Evolutionary conservation across 1,140 invertebrate species (phyloP).

Genomic region (Papilio dardanus): DNA sequence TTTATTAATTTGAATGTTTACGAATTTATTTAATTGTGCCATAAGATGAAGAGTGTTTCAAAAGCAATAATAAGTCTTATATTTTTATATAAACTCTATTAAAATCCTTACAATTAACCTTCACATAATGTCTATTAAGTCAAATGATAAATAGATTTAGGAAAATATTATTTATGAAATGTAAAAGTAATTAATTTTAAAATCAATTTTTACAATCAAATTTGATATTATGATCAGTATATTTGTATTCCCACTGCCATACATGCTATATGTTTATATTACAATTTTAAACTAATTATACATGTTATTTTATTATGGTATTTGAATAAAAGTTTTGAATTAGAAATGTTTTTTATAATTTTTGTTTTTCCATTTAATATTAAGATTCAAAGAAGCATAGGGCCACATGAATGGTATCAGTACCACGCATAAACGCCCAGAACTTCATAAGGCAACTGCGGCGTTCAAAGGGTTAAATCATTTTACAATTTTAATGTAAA

Average conservation of each 20-base stretch:
- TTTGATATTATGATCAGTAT: not conserved
- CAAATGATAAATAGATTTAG: not conserved
- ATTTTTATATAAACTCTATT: conserved; percentile 1
- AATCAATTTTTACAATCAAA: not conserved
- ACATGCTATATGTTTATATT: conserved; percentile 42
- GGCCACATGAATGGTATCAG: too few species aligned
- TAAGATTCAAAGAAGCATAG: too few species aligned
- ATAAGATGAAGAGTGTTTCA: conserved; percentile 34
- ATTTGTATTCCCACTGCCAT: conserved; percentile 40
- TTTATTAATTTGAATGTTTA: conserved; percentile 10
- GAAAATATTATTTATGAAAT: not conserved
- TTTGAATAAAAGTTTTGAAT: conserved; percentile 22
- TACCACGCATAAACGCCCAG: too few species aligned
- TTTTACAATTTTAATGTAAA: too few species aligned
- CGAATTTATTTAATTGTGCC: conserved; percentile 50
- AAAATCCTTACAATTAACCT: not conserved
- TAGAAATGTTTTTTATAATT: not conserved
- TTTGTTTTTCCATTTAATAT: too few species aligned
- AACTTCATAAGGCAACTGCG: too few species aligned
- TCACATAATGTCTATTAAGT: not conserved
- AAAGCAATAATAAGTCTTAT: not conserved
- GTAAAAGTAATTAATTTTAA: not conserved
- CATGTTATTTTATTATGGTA: conserved; percentile 29
- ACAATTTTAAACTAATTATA: conserved; percentile 42
- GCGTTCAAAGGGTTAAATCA: too few species aligned